Evolutionary conservation across 2,888 invertebrate genomes (phyloP).

Genomic region (Cephus spinipes): DNA sequence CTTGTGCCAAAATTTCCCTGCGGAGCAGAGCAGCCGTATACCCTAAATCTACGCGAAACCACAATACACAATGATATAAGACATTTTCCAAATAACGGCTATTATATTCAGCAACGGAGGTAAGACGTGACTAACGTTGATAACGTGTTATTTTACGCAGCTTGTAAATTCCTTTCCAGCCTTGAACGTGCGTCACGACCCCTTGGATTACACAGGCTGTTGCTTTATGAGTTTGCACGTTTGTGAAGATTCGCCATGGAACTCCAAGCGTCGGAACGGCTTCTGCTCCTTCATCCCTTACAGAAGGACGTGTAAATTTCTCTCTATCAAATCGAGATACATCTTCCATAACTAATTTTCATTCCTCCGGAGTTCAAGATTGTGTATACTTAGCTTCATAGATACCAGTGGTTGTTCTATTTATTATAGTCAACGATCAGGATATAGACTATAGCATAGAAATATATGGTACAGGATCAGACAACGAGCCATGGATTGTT

Average conservation of each 20-base stretch:
- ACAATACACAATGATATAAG: neutral
- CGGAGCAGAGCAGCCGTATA: neutral
- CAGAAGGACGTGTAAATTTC: neutral
- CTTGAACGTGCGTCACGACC: conserved; percentile 1
- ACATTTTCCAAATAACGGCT: neutral
- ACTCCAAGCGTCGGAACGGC: conserved; percentile 36
- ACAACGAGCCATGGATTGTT: conserved; percentile 23
- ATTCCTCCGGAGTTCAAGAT: neutral
- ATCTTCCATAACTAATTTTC: neutral
- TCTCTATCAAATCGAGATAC: neutral
- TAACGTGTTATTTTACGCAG: neutral
- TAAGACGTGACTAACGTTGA: neutral
- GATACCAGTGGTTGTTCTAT: neutral
- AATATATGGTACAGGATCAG: neutral
- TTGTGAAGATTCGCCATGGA: conserved; percentile 49
- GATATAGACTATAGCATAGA: neutral
- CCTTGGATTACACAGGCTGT: conserved; percentile 25
- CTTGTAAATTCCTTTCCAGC: neutral
- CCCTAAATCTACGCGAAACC: neutral
- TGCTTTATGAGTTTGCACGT: conserved; percentile 50
- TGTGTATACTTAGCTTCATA: neutral
- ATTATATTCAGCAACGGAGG: neutral
- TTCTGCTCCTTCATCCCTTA: conserved; percentile 24
- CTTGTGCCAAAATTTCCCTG: neutral
- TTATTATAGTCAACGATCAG: neutral